Evolutionary conservation across 2,797 vertebrate genomes (phyloP), one percentile per base, ranked within the genome.

Genomic region (Psittacula derbiana): DNA sequence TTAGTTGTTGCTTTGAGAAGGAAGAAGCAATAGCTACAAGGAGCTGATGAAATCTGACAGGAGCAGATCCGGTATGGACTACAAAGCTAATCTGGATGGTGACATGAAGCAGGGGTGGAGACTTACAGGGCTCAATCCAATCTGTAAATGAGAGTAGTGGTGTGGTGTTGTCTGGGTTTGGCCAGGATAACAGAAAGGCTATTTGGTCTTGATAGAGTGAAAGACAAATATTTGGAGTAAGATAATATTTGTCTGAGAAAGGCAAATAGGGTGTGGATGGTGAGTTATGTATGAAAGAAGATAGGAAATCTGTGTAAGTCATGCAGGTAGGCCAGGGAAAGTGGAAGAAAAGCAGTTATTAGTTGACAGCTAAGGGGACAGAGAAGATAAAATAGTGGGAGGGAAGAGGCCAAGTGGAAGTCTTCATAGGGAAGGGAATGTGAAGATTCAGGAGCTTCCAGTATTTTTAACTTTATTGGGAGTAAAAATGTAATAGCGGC

Each of bases 171-270:
- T 80, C 72, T 93, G 75, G 46, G 30, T 78, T 89, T 80, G 93
- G 67, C 38, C 61, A 87, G 75, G 57, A 24, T 71, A 86, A 60
- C 78, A 94, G 78, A 92, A 92, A 84, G 33, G n/a, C 60, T 96
- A 25, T 86, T 88, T 86, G 43, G 46, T 90, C 80, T 71, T 86
- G 82, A 65, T 55, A 69, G 61, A 80, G 53, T 72, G 72, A 91
- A 95, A 89, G 84, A 58, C 92, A 97, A 96, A 96, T 95, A 92
- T 95, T 95, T 95, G 75, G 27, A 78, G 10, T 43, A 53, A 91
- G 82, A 90, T 92, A 91, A 91, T 92, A 69, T 91, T 91, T 93
- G 82, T 61, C 94, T 69, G 72, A 86, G 93, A 93, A 92, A 90
- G 91, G 82, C 61, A 96, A 93, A 95, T 80, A 94, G 67, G 91